Evolutionary conservation across 2,888 invertebrate genomes (phyloP).

Genomic region (Megastigmus dorsalis): DNA sequence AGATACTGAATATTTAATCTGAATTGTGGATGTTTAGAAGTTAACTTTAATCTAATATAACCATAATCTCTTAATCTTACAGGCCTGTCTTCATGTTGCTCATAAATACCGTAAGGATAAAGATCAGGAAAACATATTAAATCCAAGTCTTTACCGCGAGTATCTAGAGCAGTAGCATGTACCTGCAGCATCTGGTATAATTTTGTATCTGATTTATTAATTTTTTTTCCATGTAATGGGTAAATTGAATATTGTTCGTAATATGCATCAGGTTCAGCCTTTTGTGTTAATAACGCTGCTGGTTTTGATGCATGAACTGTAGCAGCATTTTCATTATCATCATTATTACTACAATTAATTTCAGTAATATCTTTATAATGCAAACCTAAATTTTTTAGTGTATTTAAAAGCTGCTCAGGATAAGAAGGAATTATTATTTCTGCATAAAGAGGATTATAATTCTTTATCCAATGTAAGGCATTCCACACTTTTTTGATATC

Average conservation of each 20-base stretch:
- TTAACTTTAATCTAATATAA: conserved; percentile 56
- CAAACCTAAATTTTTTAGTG: conserved; percentile 28
- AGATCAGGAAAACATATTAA: conserved; percentile 58
- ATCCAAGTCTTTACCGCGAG: conserved; percentile 53
- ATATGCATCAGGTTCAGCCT: conserved; percentile 38
- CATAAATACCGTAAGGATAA: no score
- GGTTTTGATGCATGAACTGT: not conserved
- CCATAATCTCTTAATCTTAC: conserved; percentile 54
- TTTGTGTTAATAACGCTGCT: conserved; percentile 49
- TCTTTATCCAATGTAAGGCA: conserved; percentile 62
- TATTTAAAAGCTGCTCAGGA: conserved; percentile 4
- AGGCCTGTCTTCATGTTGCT: conserved; percentile 54
- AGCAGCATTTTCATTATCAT: not conserved
- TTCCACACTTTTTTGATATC: no score
- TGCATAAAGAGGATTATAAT: conserved; percentile 61
- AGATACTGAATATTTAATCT: conserved; percentile 59
- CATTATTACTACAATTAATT: not conserved
- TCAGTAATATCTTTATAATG: not conserved
- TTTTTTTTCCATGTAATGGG: conserved; percentile 54
- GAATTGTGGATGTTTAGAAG: no score
- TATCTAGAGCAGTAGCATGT: conserved; percentile 55
- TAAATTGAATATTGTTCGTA: conserved; percentile 51
- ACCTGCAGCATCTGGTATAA: no score
- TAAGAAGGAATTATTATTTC: conserved; percentile 57
- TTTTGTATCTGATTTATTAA: no score